Conservation (phyloP, 2,797 vertebrate genomes). For the Lutjanus campechanus region DNA sequence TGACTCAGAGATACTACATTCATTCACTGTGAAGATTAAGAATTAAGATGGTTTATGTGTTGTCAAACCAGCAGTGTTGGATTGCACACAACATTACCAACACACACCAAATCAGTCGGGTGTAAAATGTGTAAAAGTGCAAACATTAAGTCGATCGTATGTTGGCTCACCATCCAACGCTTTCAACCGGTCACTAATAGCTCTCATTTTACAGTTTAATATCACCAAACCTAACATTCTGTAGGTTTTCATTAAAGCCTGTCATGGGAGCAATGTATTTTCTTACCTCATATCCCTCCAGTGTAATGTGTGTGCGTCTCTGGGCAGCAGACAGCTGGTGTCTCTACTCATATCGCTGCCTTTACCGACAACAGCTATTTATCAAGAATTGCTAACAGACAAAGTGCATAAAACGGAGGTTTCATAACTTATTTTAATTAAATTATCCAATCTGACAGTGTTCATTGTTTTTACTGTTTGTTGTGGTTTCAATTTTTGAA, state of each 20-base stretch:
- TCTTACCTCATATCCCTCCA: slow-evolving; percentile 29
- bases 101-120: slow-evolving; percentile 3
- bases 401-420: slow-evolving; percentile 25
- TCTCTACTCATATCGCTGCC: slow-evolving; percentile 44
- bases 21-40: background rate
- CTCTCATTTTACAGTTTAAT: slow-evolving; percentile 28
- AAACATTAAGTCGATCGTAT: background rate
- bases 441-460: slow-evolving; percentile 69
- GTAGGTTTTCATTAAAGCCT: slow-evolving; percentile 32
- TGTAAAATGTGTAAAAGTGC: slow-evolving; percentile 18
- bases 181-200: slow-evolving; percentile 10
- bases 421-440: slow-evolving; percentile 75
- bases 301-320: slow-evolving; percentile 5
- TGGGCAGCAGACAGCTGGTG: slow-evolving; percentile 47
- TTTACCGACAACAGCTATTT: slow-evolving; percentile 40
- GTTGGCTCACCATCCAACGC: background rate
- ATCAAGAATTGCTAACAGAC: slow-evolving; percentile 38
- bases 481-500: slow-evolving; percentile 76
- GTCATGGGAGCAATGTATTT: slow-evolving; percentile 26
- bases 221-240: slow-evolving; percentile 20
- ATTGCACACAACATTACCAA: background rate
- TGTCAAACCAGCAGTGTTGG: slow-evolving; percentile 4
- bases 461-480: slow-evolving; percentile 69
- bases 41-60: slow-evolving; percentile 9
- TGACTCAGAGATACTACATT: slow-evolving; percentile 14